Evolutionary conservation across 2,797 vertebrate species (phyloP).

Genomic region (Thunnus albacares): DNA sequence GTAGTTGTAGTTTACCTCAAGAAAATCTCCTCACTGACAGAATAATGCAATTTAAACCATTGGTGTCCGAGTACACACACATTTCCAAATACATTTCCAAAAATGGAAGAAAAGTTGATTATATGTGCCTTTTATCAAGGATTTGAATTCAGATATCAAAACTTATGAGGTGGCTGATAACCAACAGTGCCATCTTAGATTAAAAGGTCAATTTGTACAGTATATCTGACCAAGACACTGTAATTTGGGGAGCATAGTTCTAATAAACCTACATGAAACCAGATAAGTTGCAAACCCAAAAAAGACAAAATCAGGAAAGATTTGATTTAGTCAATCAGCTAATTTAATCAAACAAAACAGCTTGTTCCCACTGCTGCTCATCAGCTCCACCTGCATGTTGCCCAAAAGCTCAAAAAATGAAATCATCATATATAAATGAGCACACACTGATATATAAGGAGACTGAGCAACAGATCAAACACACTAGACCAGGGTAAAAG

Average conservation of each 20-base stretch:
- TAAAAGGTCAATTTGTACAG: not conserved
- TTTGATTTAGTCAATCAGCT: not conserved
- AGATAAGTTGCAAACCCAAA: not conserved
- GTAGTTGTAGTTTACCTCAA: not conserved
- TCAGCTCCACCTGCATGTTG: slow-evolving; percentile 1
- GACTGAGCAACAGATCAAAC: slow-evolving; percentile 5
- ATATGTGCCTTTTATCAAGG: not conserved
- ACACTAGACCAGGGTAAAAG: not conserved
- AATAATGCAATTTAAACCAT: not conserved
- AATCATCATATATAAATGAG: not conserved
- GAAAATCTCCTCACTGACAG: not conserved
- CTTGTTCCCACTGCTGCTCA: not conserved
- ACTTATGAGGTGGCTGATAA: not conserved
- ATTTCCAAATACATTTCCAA: not conserved
- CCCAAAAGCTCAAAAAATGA: not conserved
- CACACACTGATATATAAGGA: not conserved
- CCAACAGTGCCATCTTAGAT: not conserved
- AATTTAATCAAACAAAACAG: slow-evolving; percentile 5
- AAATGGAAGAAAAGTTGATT: not conserved
- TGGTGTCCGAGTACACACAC: not conserved
- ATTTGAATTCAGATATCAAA: not conserved
- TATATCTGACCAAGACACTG: not conserved
- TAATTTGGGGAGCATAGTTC: not conserved
- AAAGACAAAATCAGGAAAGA: not conserved
- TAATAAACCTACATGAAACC: not conserved